Base-by-base conservation (phyloP, 2,113 vertebrate species). In the Leptobrachium leishanense region DNA sequence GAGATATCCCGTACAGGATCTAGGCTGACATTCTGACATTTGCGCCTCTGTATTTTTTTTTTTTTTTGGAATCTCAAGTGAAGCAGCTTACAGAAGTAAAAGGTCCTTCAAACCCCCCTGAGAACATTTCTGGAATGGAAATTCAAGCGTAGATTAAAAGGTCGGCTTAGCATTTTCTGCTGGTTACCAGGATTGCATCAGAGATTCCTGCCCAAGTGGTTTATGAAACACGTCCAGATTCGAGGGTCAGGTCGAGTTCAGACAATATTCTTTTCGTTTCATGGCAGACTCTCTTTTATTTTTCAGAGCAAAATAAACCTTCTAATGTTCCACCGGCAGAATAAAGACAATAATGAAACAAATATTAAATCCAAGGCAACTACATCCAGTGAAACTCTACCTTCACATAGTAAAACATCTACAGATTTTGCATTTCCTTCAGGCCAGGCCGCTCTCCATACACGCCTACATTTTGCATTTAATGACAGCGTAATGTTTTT, bases 191-290 rank as follows among this genome's bases (percentile, higher is more conserved):
- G 83, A 75, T 83, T 85, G 82, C 83, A 88, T 82, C 67, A 76
- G 82, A 79, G 85, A 86, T 84, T 88, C 85, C 84, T 86, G 83
- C 82, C 84, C 59, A 73, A 79, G 79, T 82, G 75, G 54, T 86
- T 87, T 82, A 87, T 82, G 82, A 77, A 81, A 83, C 0, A 0
- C 73, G 83, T 89, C 87, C 87, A 91, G 83, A 74, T 84, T 65
- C 85, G 7, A 82, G 87, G 90, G 91, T 93, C 90, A 89, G 62
- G 81, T 81, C 78, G 81, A 91, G 91, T 89, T 86, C 90, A 89
- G 71, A 85, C 84, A 64, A 55, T 55, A 2, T 40, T 31, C 62
- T 76, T 31, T 31, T 55, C 64, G 42, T 55, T 68, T 68, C 74
- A 55, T 13, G 5, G 43, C 31, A 67, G 43, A 15, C 6, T 44